phyloP scores from a whole-genome alignment of 2,113 vertebrate genomes.

The Mugil cephalus region DNA sequence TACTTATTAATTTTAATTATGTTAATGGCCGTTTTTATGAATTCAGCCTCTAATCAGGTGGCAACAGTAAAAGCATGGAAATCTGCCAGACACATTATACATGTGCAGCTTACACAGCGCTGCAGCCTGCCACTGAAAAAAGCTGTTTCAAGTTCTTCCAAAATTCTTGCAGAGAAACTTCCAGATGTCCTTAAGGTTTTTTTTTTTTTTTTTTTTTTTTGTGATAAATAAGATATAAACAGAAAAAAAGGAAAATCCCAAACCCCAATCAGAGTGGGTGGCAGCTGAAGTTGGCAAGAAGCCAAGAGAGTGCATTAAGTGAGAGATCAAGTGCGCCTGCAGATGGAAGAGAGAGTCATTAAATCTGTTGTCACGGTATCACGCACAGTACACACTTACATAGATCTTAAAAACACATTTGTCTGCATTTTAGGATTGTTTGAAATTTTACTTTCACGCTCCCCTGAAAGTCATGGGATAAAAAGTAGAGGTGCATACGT shows the following conservation, averaged over 20 bases:
- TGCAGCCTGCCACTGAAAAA: not conserved
- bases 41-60: too few relatives aligned
- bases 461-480: not conserved
- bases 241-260: not conserved
- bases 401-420: not conserved
- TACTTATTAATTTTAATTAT: too few relatives aligned
- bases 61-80: too few relatives aligned
- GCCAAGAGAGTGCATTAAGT: conserved; percentile 32
- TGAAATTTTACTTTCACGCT: not conserved
- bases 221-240: conserved; percentile 33
- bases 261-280: conserved; percentile 21
- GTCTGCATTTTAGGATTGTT: not conserved
- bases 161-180: conserved; percentile 13
- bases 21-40: too few relatives aligned
- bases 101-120: not conserved
- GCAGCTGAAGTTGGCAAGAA: conserved; percentile 25
- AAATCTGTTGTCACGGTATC: conserved; percentile 20
- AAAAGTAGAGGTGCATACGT: conserved; percentile 12
- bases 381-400: not conserved
- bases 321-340: conserved; percentile 6
- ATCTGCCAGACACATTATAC: not conserved
- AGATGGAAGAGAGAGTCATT: conserved; percentile 18
- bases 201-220: not conserved
- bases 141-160: not conserved
- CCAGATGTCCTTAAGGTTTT: conserved; percentile 9